phyloP scores from a whole-genome alignment of 2,113 vertebrate species.

The Heteronetta atricapilla region DNA sequence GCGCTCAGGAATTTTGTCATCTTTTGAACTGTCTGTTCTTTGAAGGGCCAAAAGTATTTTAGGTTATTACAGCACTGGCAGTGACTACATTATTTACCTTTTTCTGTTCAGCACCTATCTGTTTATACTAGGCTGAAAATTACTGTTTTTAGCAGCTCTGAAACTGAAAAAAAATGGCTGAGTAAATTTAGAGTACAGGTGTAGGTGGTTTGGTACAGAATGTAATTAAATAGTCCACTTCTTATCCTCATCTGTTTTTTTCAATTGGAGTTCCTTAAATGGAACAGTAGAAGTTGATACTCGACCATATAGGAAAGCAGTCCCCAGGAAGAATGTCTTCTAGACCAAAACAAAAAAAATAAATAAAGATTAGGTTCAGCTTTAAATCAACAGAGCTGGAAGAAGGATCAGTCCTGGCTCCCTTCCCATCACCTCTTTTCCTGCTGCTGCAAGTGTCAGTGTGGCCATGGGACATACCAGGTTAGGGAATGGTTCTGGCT shows the following conservation, averaged over 20 bases:
- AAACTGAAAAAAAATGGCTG: background rate
- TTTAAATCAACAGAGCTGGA: background rate
- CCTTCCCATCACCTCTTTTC: background rate
- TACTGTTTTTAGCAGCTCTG: conserved; percentile 28
- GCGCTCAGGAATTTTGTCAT: background rate
- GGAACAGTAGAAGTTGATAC: background rate
- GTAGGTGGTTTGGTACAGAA: conserved; percentile 44
- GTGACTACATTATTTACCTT: conserved; percentile 39
- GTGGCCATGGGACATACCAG: background rate
- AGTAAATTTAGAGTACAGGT: conserved; percentile 45
- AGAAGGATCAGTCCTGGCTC: background rate
- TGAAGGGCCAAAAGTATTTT: background rate
- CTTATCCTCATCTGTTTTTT: background rate
- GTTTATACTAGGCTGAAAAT: conserved; percentile 58
- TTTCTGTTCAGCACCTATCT: conserved; percentile 9
- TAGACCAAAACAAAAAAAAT: background rate
- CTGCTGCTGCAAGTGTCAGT: background rate
- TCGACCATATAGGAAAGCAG: background rate
- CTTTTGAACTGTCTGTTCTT: background rate
- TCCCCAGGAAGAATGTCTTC: background rate
- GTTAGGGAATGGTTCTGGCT: background rate
- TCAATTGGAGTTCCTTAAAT: background rate
- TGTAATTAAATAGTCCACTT: conserved; percentile 38
- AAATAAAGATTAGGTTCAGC: background rate
- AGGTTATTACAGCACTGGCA: background rate